A percentile compares a stretch with the other conserved stretches of the same genome.
Evolutionary conservation across 2,797 vertebrate species (phyloP).

Genomic region (Poecile montanus): DNA sequence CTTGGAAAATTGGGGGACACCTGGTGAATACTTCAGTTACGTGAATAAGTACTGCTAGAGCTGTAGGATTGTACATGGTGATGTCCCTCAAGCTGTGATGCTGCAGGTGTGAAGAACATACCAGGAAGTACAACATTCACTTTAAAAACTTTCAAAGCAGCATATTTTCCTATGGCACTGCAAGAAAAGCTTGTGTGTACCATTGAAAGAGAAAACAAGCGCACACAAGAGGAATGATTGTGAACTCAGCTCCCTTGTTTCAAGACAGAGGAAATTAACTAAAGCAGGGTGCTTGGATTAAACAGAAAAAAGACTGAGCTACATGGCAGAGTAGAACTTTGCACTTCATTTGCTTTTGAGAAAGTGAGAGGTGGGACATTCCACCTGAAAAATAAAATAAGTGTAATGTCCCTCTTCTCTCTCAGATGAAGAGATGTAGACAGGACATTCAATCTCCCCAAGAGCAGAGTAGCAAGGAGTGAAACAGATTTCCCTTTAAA

Average conservation of each 20-base stretch:
- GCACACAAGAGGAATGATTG: not conserved
- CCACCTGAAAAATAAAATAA: not conserved
- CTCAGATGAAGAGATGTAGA: not conserved
- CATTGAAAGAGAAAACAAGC: not conserved
- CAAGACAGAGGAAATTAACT: not conserved
- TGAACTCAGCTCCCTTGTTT: not conserved
- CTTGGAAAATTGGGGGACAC: not conserved
- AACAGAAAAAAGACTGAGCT: not conserved
- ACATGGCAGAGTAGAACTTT: not conserved
- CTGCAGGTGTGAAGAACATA: not conserved
- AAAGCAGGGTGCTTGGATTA: not conserved
- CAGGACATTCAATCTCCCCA: not conserved
- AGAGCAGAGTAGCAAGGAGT: not conserved
- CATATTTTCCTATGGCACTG: rapidly evolving
- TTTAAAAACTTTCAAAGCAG: not conserved
- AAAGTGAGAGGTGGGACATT: not conserved
- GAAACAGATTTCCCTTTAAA: not conserved
- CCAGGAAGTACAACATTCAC: not conserved
- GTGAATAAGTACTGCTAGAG: rapidly evolving
- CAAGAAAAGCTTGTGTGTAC: rapidly evolving
- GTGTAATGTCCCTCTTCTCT: not conserved
- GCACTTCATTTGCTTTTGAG: not conserved
- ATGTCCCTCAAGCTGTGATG: not conserved
- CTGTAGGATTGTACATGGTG: rapidly evolving
- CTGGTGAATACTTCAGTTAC: not conserved